Conservation (phyloP, 1,140 invertebrate genomes). For the Drosophila pseudoananassae region DNA sequence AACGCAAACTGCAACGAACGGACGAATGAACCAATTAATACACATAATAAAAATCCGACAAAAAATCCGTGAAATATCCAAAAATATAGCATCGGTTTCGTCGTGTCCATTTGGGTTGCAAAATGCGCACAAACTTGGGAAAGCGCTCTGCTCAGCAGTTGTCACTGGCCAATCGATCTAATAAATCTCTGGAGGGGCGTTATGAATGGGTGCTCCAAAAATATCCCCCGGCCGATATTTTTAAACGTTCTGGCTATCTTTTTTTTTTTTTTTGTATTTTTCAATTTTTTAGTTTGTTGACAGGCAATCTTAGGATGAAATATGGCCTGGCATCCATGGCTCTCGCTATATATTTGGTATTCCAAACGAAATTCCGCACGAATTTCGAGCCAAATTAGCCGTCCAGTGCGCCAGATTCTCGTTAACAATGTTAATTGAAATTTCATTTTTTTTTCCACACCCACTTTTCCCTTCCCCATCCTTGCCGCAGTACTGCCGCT, state of each 20-base stretch:
- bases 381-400: conserved; percentile 39
- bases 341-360: conserved; percentile 21
- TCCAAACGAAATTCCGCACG: conserved; percentile 15
- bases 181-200: conserved; percentile 47
- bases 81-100: conserved; percentile 25
- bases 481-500: conserved; percentile 15
- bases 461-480: not conserved
- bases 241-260: conserved; percentile 21
- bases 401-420: conserved; percentile 13
- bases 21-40: conserved; percentile 50
- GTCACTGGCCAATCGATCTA: conserved; percentile 47
- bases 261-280: not conserved
- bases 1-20: conserved; percentile 39
- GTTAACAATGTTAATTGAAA: conserved; percentile 52
- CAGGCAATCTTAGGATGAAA: conserved; percentile 46
- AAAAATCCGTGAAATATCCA: conserved; percentile 38
- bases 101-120: conserved; percentile 33
- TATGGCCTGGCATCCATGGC: conserved; percentile 21
- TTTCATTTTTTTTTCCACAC: conserved; percentile 14
- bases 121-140: conserved; percentile 31
- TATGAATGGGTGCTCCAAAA: conserved; percentile 42
- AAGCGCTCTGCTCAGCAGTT: conserved; percentile 33
- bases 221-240: conserved; percentile 29
- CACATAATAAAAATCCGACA: conserved; percentile 48
- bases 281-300: conserved; percentile 23